phyloP scores from a whole-genome alignment of 2,888 invertebrate genomes.

The Lasioglossum villosulum region DNA sequence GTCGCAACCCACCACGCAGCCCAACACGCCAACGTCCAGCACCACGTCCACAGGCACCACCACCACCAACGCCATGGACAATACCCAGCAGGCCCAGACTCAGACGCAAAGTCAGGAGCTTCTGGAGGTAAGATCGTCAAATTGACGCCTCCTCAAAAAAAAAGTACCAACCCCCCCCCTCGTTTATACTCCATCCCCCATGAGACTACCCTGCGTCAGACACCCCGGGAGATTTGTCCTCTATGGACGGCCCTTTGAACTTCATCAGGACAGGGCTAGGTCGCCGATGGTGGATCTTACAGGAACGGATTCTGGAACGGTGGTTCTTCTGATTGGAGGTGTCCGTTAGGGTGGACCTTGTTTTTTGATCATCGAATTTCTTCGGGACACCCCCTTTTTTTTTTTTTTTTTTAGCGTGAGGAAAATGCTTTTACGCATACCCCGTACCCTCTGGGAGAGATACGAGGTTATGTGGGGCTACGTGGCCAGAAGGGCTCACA shows the following conservation, averaged over 20 bases:
- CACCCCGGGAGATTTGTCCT: not conserved
- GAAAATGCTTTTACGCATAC: too few species aligned
- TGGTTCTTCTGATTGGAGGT: not conserved
- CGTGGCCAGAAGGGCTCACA: too few species aligned
- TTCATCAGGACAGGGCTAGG: too few species aligned
- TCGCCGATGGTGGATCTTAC: not conserved
- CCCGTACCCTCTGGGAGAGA: too few species aligned
- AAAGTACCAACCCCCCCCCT: not conserved
- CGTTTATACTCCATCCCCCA: constrained; percentile 27
- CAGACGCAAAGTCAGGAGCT: constrained; percentile 83
- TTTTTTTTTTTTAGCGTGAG: too few species aligned
- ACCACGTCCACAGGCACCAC: constrained; percentile 66
- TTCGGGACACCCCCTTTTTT: too few species aligned
- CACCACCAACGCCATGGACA: constrained; percentile 75
- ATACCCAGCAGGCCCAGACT: constrained; percentile 81
- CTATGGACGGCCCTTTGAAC: not conserved
- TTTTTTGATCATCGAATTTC: too few species aligned
- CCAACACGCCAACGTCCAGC: constrained; percentile 59
- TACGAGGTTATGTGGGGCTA: too few species aligned
- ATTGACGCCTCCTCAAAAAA: constrained; percentile 64
- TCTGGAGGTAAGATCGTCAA: constrained; percentile 84
- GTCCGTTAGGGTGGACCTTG: too few species aligned
- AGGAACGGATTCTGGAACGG: not conserved
- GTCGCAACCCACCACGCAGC: constrained; percentile 51
- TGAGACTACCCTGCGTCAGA: not conserved